Base-by-base conservation (phyloP, 2,888 invertebrate species). In the Yponomeuta plumbellus region DNA sequence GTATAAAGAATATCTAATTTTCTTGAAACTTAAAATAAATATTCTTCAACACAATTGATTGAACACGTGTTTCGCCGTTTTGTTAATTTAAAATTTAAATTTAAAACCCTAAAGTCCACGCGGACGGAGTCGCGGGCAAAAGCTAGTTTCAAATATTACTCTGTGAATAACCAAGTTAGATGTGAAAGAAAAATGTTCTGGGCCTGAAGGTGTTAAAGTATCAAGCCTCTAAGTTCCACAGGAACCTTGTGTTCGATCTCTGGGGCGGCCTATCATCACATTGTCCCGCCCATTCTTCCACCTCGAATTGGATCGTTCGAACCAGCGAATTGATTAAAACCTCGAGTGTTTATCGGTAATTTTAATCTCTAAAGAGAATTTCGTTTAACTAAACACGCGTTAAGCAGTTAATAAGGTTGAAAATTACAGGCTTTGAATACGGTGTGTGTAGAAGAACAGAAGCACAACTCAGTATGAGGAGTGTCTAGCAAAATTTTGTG, bases 321-420 rank as follows among this genome's bases (percentile, higher is more conserved):
- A 64, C 76, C 76, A 72, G 83, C 80, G 86, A 88, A 85, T 85
- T 88, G 85, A 88, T 88, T 87, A 85, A 83, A 74, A 75, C 81
- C 83, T 76, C 84, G 86, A 88, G 86, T 88, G 83, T 88, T 88
- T 88, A 88, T 88, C 40, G 40, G 39, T 58, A 40, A 59, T 59
- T 59, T 40, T 21, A 34, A 65, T 59, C 65, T 65, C 17, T 61
- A 44, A 66, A 61, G 44, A 61, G 22, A 59, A 65, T 65, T 59
- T 21, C 17, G 26, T 56, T 13, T 20, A 65, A 34, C n/a, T 65
- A 65, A 65, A 65, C 65, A 52, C 23, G 44, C 23, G 22, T 20
- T 20, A 56, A 17, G 62, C 34, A 11, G 11, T 44, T 64, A 22
- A 62, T 62, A 20, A 26, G 34, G 62, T 11, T 23, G 62, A 62